Conservation (phyloP, 2,888 invertebrate genomes). For the Leucoma salicis region DNA sequence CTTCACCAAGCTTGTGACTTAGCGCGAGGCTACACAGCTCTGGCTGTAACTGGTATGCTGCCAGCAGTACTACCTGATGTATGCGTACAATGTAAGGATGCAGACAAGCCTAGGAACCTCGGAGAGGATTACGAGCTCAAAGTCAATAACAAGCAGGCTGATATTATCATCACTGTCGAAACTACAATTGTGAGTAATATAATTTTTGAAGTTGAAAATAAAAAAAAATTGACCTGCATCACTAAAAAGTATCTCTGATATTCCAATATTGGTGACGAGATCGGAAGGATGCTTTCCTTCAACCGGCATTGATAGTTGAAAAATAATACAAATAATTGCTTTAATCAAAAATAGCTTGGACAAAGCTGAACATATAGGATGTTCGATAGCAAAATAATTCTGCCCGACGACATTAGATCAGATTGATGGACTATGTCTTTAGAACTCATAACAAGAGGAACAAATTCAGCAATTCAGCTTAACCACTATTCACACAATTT, state of each 20-base stretch:
- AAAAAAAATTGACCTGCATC: too few species aligned
- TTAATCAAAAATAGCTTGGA: too few species aligned
- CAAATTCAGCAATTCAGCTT: neutral
- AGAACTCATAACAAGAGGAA: neutral
- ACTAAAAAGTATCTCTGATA: too few species aligned
- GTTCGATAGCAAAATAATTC: too few species aligned
- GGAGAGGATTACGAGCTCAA: conserved; percentile 85
- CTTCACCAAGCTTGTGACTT: conserved; percentile 84
- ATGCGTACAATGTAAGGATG: conserved; percentile 83
- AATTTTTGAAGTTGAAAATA: too few species aligned
- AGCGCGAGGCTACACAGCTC: conserved; percentile 85
- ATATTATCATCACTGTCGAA: conserved; percentile 90
- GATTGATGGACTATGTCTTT: too few species aligned
- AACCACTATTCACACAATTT: neutral
- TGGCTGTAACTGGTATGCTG: conserved; percentile 83
- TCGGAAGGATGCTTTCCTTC: too few species aligned
- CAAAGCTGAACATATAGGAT: too few species aligned
- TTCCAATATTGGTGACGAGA: too few species aligned
- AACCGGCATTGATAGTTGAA: too few species aligned
- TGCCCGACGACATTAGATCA: too few species aligned
- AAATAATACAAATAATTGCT: too few species aligned
- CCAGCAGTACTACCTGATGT: conserved; percentile 83
- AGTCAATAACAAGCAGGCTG: conserved; percentile 88
- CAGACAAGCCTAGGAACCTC: conserved; percentile 62
- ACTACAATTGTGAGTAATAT: conserved; percentile 61